Conservation (phyloP, 1,140 invertebrate genomes). For the Lordiphosa collinella region DNA sequence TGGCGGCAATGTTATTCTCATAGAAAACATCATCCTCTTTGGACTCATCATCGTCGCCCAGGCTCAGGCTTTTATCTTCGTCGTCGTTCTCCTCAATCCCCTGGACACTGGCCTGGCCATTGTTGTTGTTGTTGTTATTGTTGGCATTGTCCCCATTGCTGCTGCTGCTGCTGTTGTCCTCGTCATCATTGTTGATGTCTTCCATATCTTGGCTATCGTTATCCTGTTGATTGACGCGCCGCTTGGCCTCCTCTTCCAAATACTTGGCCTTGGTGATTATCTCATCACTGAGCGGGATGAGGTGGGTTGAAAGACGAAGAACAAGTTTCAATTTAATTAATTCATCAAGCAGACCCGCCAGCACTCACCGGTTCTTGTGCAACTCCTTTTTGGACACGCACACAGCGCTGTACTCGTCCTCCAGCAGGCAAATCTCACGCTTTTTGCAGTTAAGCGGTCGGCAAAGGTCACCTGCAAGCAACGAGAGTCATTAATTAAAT, state of each 20-base stretch:
- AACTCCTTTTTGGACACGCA: constrained; percentile 93
- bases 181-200: constrained; percentile 72
- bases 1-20: constrained; percentile 82
- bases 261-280: constrained; percentile 85
- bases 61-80: constrained; percentile 65
- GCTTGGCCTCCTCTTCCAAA: constrained; percentile 81
- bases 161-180: constrained; percentile 64
- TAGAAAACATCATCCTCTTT: constrained; percentile 87
- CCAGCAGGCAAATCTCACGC: constrained; percentile 91
- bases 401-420: constrained; percentile 91
- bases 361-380: constrained; percentile 87
- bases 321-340: constrained; percentile 69
- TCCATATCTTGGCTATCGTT: constrained; percentile 65
- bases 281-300: constrained; percentile 83
- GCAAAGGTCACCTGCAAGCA: constrained; percentile 88
- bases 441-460: constrained; percentile 92
- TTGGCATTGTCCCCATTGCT: constrained; percentile 11
- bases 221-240: constrained; percentile 74
- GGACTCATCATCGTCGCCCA: constrained; percentile 80
- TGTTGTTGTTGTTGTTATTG: constrained; percentile 31
- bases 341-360: constrained; percentile 37
- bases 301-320: constrained; percentile 16
- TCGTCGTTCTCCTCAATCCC: constrained; percentile 66
- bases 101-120: constrained; percentile 69
- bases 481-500: neutral